A percentile compares a stretch with the other conserved stretches of the same genome.
These are phyloP conservation scores for Gambelia wislizenii DNA, from an alignment of 2,797 vertebrate species.

Conservation along the genomic window DNA sequence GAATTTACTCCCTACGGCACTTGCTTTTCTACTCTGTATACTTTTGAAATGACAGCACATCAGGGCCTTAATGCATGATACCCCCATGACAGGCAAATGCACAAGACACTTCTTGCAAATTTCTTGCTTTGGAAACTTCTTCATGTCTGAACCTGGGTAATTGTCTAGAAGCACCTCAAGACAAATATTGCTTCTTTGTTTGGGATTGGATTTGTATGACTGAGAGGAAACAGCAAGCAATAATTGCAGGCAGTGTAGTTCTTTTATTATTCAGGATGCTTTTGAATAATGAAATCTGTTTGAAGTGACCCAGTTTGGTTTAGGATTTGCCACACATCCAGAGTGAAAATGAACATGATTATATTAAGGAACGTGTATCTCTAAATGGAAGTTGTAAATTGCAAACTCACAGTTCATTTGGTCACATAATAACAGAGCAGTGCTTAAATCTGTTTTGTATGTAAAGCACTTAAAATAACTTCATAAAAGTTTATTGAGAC, in stretches of 20 bases:
- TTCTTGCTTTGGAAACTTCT: background rate
- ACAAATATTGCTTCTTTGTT: background rate
- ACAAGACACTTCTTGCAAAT: background rate
- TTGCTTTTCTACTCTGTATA: background rate
- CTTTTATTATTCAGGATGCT: background rate
- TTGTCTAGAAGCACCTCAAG: background rate
- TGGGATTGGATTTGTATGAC: background rate
- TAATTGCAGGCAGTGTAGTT: too few relatives aligned
- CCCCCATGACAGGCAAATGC: background rate
- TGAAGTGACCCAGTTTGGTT: background rate
- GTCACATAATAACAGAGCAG: background rate
- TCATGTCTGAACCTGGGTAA: background rate
- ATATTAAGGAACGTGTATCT: background rate
- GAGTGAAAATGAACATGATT: background rate
- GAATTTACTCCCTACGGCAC: too few relatives aligned
- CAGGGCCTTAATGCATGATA: too few relatives aligned
- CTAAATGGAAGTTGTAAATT: background rate
- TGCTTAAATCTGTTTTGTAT: background rate
- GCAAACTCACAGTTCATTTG: background rate
- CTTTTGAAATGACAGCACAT: too few relatives aligned
- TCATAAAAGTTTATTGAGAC: constrained; percentile 35
- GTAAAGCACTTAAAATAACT: background rate
- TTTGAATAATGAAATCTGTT: background rate
- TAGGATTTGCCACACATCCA: background rate
- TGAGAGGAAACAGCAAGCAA: too few relatives aligned